These are phyloP conservation scores for Bruchidius siliquastri DNA, from an alignment of 2,888 invertebrate genomes.

Conservation along the genomic window DNA sequence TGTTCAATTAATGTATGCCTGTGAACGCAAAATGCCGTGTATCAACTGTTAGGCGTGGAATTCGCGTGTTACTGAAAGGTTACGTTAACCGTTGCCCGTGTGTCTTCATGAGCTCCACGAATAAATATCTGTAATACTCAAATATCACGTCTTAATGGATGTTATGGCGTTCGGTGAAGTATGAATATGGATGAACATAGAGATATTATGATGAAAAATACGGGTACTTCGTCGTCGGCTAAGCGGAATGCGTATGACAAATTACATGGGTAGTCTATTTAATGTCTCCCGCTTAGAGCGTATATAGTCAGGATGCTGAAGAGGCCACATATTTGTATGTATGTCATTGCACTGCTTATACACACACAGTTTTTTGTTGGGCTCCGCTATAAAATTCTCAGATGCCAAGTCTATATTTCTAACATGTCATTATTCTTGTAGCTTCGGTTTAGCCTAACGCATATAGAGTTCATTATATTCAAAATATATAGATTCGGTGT, in stretches of 20 bases:
- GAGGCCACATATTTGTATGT: neutral
- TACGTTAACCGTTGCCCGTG: neutral
- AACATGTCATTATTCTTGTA: no score
- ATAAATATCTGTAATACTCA: neutral
- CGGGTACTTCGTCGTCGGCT: neutral
- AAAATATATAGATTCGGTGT: no score
- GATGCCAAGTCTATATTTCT: no score
- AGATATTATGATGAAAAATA: neutral
- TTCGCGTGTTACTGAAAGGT: neutral
- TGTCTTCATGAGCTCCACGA: neutral
- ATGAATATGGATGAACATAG: neutral
- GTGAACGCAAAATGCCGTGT: neutral
- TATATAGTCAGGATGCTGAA: neutral
- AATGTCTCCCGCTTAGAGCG: neutral
- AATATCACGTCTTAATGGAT: neutral
- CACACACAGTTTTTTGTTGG: no score
- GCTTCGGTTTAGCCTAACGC: no score
- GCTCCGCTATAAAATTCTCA: no score
- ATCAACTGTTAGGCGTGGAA: neutral
- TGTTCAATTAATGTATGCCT: neutral
- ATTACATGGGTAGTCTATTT: neutral
- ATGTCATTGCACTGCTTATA: no score
- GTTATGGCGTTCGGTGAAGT: neutral
- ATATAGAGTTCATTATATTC: no score
- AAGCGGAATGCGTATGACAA: neutral